Evolutionary conservation across 2,888 invertebrate genomes (phyloP), one percentile per base, ranked within the genome.

Genomic region (Cryptocheilus praepositus): DNA sequence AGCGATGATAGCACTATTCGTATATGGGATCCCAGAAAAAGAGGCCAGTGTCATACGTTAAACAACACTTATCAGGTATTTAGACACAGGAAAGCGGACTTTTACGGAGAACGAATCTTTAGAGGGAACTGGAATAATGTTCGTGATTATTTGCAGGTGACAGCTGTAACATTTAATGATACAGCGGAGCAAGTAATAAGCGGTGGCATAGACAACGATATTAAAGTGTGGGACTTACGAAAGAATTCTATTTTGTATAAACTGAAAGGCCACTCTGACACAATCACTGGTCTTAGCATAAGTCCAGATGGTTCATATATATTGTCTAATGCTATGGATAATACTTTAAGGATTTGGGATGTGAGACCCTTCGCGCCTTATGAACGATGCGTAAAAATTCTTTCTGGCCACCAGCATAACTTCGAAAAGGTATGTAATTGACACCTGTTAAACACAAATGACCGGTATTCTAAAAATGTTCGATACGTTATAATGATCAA

Each of bases 211-310:
- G 99, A 99, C 87, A 99, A 99, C 89, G 96, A 97, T 71, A 93
- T 99, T 8, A 98, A 98, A 92, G 95, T 98, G 0, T 99, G 99
- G 99, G 99, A 99, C 88, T 91, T 98, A 52, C 91, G 99, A 61
- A 97, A 96, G 86, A 95, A 95, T 85, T 94, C 95, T 66, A 90
- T 97, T 56, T 89, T 96, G 0, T 96, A 96, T 85, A 93, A 93
- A 76, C 91, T 99, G 84, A 93, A 94, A 77, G 99, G 99, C 0
- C 99, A 99, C 83, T 94, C 95, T 0, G 99, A 99, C 85, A 97
- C 98, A 0, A 92, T 99, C 5, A 99, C 99, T 7, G 98, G 95
- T 3, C 87, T 99, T 76, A 91, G 95, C 0, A 90, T 98, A 13
- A 96, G 96, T 70, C 92, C 92, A 0, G 95, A 95, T 89, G 96